Evolutionary conservation across 2,113 vertebrate genomes (phyloP), one percentile per base, ranked within the genome.

Genomic region (Porphyrio hochstetteri): DNA sequence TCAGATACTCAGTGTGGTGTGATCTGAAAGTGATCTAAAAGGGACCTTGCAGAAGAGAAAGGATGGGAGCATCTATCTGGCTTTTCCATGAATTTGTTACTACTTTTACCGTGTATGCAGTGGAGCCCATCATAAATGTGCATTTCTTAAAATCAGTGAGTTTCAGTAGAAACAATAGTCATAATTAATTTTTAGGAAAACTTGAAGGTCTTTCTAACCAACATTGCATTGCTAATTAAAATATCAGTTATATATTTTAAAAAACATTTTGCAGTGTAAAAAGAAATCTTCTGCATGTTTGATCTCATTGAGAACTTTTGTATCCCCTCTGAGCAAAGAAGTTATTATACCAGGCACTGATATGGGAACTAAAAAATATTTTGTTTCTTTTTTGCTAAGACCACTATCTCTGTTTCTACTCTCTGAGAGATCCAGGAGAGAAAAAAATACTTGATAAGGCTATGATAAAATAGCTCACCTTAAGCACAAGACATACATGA

Each of bases 1-100:
- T 77, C 35, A 82, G 20, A 31, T 57, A 24, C 16, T 84, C 1
- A 2, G 3, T 0, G 3, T 81, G 31, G 50, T 8, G 4, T 57
- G 24, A 25, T 83, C 21, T 48, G 71, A 60, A 80, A 69, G 24
- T 6, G 7, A 36, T 87, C 24, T 6, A 29, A 53, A 93, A 61
- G 16, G 7, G 5, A 21, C 18, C 44, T 89, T 91, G n/a, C 35
- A 2, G 74, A 90, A 81, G 50, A 35, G 23, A 44, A 38, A 56
- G 11, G 3, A 42, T 46, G 12, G 24, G 50, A 77, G 7, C 81
- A 67, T 17, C 31, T 56, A 0, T 42, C 19, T 40, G 44, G 13
- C 27, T 69, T 35, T 77, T 46, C 25, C 29, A 2, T 57, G 24
- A 48, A 13, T 65, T 28, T 61, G 24, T 64, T 65, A 33, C 0